phyloP scores from a whole-genome alignment of 2,113 vertebrate species.

The Anolis carolinensis region DNA sequence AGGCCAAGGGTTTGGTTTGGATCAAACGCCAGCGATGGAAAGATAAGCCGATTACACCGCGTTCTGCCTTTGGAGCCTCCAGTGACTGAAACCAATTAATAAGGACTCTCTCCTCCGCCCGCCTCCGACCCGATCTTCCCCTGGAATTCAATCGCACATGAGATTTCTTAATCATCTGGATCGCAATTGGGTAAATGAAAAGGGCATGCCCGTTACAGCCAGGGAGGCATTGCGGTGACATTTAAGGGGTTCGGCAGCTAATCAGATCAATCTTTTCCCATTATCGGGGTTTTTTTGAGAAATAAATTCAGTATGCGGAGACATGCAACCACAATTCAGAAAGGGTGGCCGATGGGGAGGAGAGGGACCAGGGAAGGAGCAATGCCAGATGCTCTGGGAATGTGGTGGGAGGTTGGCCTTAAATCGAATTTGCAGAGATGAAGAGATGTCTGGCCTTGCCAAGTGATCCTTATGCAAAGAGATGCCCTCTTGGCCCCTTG shows the following conservation, averaged over 20 bases:
- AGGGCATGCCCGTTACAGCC: neutral
- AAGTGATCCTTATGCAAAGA: conserved; percentile 35
- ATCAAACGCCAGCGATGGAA: conserved; percentile 39
- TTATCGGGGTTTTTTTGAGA: conserved; percentile 40
- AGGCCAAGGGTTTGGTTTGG: neutral
- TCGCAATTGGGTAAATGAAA: neutral
- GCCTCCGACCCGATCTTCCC: neutral
- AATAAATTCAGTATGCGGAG: conserved; percentile 52
- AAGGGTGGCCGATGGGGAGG: conserved; percentile 48
- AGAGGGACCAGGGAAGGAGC: conserved; percentile 57
- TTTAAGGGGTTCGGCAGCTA: conserved; percentile 10
- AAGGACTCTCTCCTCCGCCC: neutral
- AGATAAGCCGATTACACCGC: neutral
- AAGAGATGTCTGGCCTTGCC: conserved; percentile 41
- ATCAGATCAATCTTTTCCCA: conserved; percentile 57
- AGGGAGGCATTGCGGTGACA: neutral
- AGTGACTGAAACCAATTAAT: conserved; percentile 28
- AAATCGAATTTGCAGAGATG: conserved; percentile 48
- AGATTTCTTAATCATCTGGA: conserved; percentile 25
- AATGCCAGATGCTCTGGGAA: conserved; percentile 43
- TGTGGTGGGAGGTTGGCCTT: neutral
- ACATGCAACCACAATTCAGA: conserved; percentile 61
- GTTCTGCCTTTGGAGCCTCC: neutral
- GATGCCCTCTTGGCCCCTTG: neutral
- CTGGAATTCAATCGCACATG: neutral